A percentile compares a stretch with the other conserved stretches of the same genome.
Conservation (phyloP, 2,113 vertebrate genomes). For the Bufo bufo region DNA sequence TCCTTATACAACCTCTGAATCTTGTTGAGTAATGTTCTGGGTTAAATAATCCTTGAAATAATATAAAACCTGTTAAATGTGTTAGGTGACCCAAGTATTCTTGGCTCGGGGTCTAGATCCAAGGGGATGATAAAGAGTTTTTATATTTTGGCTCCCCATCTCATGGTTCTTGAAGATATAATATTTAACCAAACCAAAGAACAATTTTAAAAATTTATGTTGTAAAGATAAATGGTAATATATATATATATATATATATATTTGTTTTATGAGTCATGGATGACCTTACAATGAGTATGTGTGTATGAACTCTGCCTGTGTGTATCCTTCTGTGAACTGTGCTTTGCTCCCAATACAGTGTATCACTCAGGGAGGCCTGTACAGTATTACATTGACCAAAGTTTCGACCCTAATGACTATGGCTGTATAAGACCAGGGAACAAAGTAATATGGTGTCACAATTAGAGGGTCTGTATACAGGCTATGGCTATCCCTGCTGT, state of each 20-base stretch:
- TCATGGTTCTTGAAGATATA: background rate
- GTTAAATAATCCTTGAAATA: background rate
- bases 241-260: background rate
- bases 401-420: constrained; percentile 29
- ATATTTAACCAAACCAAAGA: background rate
- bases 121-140: background rate
- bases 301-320: background rate
- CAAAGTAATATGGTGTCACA: constrained; percentile 29
- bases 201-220: background rate
- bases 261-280: background rate
- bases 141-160: background rate
- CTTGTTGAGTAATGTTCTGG: background rate
- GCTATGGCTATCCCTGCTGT: constrained; percentile 38
- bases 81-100: background rate
- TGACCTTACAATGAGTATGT: background rate
- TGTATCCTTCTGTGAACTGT: constrained; percentile 25
- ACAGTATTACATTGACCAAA: constrained; percentile 52
- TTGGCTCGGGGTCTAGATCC: background rate
- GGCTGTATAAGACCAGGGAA: constrained; percentile 5
- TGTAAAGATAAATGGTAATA: background rate
- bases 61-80: background rate
- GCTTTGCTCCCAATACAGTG: background rate
- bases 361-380: constrained; percentile 2
- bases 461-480: constrained; percentile 25
- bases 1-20: constrained; percentile 20